A percentile compares a stretch with the other conserved stretches of the same genome.
These are phyloP conservation scores for Bursaphelenchus okinawaensis DNA, from an alignment of 2,888 invertebrate genomes.

Conservation along the genomic window DNA sequence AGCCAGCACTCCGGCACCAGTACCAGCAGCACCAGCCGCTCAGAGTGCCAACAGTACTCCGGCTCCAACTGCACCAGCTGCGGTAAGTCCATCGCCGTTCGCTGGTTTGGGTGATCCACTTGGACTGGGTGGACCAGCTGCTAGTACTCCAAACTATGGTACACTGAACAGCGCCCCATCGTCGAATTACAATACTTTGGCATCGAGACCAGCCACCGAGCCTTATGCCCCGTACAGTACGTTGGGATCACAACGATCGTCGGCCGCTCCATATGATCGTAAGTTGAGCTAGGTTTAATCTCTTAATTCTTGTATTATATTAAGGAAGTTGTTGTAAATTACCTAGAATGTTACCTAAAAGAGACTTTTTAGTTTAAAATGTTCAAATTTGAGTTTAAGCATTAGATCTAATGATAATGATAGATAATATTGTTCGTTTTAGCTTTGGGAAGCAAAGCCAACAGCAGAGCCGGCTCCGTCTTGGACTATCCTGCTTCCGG, in stretches of 20 bases:
- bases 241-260: conserved; percentile 20
- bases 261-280: conserved; percentile 13
- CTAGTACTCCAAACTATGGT: conserved; percentile 8
- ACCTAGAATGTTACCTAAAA: background rate
- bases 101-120: conserved; percentile 23
- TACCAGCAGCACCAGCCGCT: background rate
- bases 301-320: no score
- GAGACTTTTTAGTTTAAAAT: no score
- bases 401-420: no score
- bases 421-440: no score
- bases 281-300: no score
- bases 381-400: no score
- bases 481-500: conserved; percentile 30
- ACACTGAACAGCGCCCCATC: conserved; percentile 13
- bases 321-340: no score
- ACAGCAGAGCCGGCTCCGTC: conserved; percentile 5
- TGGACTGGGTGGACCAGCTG: conserved; percentile 13
- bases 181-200: conserved; percentile 25
- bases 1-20: background rate
- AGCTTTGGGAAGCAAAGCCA: background rate
- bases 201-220: conserved; percentile 10
- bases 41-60: background rate
- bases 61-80: conserved; percentile 10
- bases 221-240: conserved; percentile 6
- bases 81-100: conserved; percentile 22